Evolutionary conservation across 1,140 invertebrate genomes (phyloP).

Genomic region (Bilobella aurantiaca): DNA sequence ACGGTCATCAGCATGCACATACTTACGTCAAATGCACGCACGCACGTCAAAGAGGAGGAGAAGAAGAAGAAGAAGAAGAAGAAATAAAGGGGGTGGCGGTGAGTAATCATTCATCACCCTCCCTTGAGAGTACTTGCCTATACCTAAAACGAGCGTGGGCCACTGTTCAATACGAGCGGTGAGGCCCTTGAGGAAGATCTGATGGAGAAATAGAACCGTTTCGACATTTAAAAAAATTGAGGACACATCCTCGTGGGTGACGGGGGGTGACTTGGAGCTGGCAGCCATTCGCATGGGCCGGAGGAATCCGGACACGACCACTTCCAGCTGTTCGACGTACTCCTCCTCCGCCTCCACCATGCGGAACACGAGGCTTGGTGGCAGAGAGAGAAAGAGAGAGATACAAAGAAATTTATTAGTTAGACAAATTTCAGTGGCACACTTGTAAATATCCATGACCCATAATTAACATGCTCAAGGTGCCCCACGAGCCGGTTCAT

Average conservation of each 20-base stretch:
- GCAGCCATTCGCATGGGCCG: conserved; percentile 78
- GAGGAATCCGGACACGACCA: conserved; percentile 81
- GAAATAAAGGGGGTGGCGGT: conserved; percentile 19
- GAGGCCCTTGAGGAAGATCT: conserved; percentile 86
- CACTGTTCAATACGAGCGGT: conserved; percentile 83
- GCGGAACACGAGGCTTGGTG: conserved; percentile 81
- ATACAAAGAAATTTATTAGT: conserved; percentile 17
- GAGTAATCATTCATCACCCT: conserved; percentile 24
- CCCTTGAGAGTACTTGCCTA: conserved; percentile 33
- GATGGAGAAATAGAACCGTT: conserved; percentile 81
- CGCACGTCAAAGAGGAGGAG: no score
- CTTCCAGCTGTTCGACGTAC: conserved; percentile 82
- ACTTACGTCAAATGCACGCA: no score
- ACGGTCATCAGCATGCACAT: no score
- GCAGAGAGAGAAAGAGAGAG: no score
- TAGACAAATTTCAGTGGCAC: no score
- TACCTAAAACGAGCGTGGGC: conserved; percentile 79
- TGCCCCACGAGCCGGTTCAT: no score
- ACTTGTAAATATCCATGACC: no score
- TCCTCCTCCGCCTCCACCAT: conserved; percentile 87
- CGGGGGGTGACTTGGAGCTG: conserved; percentile 52
- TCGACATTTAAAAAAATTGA: conserved; percentile 92
- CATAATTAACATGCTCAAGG: no score
- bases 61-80: no score
- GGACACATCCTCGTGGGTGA: conserved; percentile 87